Conservation (phyloP, 2,797 vertebrate species). For the Enteromius mattozi region DNA sequence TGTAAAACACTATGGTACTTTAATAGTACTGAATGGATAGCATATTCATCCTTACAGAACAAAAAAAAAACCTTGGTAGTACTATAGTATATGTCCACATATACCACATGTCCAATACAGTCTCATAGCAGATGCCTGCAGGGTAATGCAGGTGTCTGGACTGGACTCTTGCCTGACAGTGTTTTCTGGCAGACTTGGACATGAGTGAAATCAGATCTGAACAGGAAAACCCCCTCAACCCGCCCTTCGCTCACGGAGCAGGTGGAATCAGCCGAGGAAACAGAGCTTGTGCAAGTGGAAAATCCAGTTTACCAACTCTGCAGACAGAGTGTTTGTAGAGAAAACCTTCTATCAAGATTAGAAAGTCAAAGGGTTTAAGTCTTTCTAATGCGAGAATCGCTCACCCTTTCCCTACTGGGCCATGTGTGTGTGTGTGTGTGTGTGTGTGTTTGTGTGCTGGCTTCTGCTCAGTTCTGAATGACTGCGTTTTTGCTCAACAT, state of each 20-base stretch:
- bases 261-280: slow-evolving; percentile 42
- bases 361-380: slow-evolving; percentile 72
- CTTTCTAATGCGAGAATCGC: slow-evolving; percentile 71
- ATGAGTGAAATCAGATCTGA: slow-evolving; percentile 26
- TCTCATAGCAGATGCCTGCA: too few relatives aligned
- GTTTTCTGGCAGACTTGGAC: neutral
- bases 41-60: neutral
- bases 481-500: slow-evolving; percentile 32
- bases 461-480: slow-evolving; percentile 55
- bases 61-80: neutral
- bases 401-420: slow-evolving; percentile 47
- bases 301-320: slow-evolving; percentile 70
- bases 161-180: slow-evolving; percentile 3
- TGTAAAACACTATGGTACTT: neutral
- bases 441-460: neutral
- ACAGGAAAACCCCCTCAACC: neutral
- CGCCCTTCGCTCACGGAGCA: slow-evolving; percentile 9
- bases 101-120: too few relatives aligned
- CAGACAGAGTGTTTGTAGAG: slow-evolving; percentile 54
- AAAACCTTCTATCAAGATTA: slow-evolving; percentile 72
- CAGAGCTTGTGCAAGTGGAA: slow-evolving; percentile 54
- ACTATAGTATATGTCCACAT: neutral
- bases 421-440: neutral
- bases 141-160: slow-evolving; percentile 24
- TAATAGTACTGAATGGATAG: neutral